phyloP scores from a whole-genome alignment of 2,797 vertebrate species.

The Hirundo rustica region DNA sequence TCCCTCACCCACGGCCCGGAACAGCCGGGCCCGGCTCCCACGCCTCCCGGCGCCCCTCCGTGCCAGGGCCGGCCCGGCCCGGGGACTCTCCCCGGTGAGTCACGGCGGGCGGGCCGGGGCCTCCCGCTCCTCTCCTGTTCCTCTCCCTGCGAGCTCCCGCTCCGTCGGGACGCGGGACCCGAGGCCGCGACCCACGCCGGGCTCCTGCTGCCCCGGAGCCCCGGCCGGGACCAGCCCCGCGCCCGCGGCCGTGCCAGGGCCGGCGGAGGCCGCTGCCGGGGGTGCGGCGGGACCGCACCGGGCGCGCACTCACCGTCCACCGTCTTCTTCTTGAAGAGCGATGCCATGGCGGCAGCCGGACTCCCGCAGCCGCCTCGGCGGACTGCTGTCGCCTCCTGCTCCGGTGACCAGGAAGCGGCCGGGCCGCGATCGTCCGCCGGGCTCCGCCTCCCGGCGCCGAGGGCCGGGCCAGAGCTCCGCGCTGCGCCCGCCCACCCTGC shows the following conservation, averaged over 20 bases:
- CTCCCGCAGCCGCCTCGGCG: neutral
- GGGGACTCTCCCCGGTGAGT: neutral
- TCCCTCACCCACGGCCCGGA: neutral
- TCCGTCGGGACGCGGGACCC: neutral
- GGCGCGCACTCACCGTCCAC: slow-evolving; percentile 88
- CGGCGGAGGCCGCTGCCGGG: neutral
- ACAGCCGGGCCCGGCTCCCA: neutral
- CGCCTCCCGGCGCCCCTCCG: fast-evolving
- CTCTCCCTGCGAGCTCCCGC: neutral
- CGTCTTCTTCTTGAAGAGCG: slow-evolving; percentile 96
- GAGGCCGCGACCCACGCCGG: neutral
- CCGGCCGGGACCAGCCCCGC: neutral
- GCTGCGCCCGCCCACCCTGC: neutral
- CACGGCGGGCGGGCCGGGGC: neutral
- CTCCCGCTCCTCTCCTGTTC: neutral
- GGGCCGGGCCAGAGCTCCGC: neutral
- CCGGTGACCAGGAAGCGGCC: slow-evolving; percentile 50
- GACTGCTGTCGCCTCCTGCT: neutral
- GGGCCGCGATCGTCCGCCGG: neutral
- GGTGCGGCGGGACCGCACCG: too few relatives aligned
- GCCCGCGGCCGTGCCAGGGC: neutral
- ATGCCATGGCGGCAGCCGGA: slow-evolving; percentile 82
- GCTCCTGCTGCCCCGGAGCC: neutral
- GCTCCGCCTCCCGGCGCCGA: neutral
- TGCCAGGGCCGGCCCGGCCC: neutral